Evolutionary conservation across 2,113 vertebrate species (phyloP).

Genomic region (Rhinopomastus cyanomelas): DNA sequence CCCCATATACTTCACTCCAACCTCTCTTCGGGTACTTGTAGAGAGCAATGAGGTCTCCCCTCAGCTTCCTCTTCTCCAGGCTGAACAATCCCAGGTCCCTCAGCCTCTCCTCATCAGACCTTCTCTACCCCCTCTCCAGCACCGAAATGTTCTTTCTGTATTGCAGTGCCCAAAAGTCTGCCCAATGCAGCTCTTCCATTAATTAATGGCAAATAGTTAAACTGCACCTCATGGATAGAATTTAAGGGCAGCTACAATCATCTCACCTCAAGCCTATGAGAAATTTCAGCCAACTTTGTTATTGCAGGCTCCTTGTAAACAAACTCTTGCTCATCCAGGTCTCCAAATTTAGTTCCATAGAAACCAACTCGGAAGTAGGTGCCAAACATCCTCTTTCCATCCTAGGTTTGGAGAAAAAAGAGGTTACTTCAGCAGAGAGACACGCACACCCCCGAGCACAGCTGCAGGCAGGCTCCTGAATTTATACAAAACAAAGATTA

Average conservation of each 20-base stretch:
- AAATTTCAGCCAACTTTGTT: conserved; percentile 97
- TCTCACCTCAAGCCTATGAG: conserved; percentile 94
- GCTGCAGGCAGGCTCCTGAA: conserved; percentile 42
- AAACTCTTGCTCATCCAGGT: conserved; percentile 98
- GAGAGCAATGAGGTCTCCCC: no score
- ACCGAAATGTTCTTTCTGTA: no score
- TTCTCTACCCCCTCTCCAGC: no score
- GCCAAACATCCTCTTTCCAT: conserved; percentile 98
- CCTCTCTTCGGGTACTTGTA: no score
- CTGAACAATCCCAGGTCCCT: no score
- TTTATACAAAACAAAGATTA: conserved; percentile 25
- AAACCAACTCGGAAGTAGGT: conserved; percentile 98
- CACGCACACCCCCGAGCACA: background rate
- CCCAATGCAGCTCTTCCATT: background rate
- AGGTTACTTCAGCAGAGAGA: conserved; percentile 48
- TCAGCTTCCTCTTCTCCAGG: no score
- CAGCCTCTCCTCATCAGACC: no score
- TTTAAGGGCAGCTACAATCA: background rate
- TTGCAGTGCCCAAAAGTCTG: no score
- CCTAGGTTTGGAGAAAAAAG: conserved; percentile 77
- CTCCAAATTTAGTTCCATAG: conserved; percentile 96
- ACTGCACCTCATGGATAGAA: background rate
- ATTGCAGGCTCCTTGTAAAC: conserved; percentile 98
- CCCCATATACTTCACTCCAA: no score
- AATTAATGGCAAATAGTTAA: background rate